These are phyloP conservation scores for Chaetophractus vellerosus DNA, from an alignment of 2,797 vertebrate genomes.

Conservation along the genomic window DNA sequence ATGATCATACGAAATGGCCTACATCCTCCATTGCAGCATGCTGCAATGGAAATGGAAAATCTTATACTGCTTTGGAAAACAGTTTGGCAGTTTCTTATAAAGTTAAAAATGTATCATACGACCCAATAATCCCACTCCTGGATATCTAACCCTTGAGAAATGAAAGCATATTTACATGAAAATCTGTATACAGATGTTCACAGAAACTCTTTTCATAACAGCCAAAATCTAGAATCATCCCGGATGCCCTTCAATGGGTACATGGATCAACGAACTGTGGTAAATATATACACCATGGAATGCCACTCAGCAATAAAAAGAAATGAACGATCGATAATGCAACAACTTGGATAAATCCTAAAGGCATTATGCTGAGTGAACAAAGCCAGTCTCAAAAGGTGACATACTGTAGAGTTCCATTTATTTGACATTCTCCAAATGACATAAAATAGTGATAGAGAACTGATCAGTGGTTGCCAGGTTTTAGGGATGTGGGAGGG, in stretches of 20 bases:
- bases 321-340: neutral
- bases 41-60: neutral
- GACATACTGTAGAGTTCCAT: neutral
- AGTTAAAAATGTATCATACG: slow-evolving; percentile 1
- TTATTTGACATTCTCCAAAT: neutral
- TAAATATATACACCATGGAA: slow-evolving; percentile 3
- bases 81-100: neutral
- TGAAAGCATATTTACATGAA: neutral
- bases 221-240: slow-evolving; percentile 2
- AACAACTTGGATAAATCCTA: neutral
- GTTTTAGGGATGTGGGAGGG: neutral
- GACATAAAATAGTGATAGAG: slow-evolving; percentile 2
- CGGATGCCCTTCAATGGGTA: neutral
- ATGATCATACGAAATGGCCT: too few species aligned
- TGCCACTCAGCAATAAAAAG: neutral
- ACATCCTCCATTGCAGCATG: too few species aligned
- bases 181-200: neutral
- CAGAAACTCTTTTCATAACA: neutral
- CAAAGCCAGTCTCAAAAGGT: slow-evolving; percentile 13
- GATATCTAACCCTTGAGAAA: neutral
- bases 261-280: neutral
- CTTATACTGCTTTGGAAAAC: neutral
- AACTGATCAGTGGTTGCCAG: neutral
- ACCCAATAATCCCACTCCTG: neutral
- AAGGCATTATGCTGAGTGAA: neutral